These are phyloP conservation scores for Pollenia amentaria DNA, from an alignment of 2,888 invertebrate genomes.

Conservation along the genomic window DNA sequence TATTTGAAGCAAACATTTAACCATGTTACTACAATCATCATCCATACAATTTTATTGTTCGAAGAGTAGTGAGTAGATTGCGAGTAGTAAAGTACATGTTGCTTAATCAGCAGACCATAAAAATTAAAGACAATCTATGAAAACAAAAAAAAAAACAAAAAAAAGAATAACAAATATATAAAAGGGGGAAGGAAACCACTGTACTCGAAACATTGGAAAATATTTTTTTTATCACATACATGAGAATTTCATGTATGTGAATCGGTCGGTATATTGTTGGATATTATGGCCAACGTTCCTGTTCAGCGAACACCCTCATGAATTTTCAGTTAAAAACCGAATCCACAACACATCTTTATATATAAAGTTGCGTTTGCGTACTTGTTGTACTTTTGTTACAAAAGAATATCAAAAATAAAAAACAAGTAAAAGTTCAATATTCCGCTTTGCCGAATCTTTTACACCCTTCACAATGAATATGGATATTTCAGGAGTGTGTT, in stretches of 20 bases:
- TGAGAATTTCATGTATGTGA: conserved; percentile 9
- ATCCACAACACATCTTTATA: conserved; percentile 44
- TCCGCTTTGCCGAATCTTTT: too few relatives aligned
- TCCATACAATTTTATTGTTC: conserved; percentile 11
- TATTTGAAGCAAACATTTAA: conserved; percentile 20
- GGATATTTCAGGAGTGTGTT: too few relatives aligned
- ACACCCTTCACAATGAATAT: too few relatives aligned
- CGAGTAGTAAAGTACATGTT: conserved; percentile 23
- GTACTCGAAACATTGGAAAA: conserved; percentile 48
- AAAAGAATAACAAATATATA: conserved; percentile 3
- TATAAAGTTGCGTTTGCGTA: conserved; percentile 54
- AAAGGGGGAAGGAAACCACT: conserved; percentile 47
- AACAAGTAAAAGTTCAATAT: too few relatives aligned
- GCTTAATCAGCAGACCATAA: conserved; percentile 68
- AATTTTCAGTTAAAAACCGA: conserved; percentile 14
- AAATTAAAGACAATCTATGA: conserved; percentile 59
- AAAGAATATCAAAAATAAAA: neutral
- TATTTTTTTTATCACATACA: conserved; percentile 26
- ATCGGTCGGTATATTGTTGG: conserved; percentile 22
- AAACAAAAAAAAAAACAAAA: conserved; percentile 41
- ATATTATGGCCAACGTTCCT: conserved; percentile 68
- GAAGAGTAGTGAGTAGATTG: neutral
- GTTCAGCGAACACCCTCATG: conserved; percentile 72
- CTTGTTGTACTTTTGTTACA: conserved; percentile 42
- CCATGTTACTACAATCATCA: conserved; percentile 22